Conservation (phyloP, 2,113 vertebrate genomes). For the Tragelaphus strepsiceros region DNA sequence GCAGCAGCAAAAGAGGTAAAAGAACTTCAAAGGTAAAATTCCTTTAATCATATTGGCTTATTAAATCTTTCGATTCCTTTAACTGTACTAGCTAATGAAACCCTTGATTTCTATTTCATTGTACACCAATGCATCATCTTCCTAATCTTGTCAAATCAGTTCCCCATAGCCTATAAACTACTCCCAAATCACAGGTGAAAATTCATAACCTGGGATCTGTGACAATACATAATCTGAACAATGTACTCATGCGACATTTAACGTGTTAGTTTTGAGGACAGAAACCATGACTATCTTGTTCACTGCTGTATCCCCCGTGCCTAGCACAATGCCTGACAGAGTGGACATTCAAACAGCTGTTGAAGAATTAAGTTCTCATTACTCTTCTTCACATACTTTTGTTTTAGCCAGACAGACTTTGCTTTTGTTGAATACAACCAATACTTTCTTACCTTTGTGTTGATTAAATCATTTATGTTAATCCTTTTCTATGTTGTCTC, state of each 20-base stretch:
- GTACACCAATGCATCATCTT: neutral
- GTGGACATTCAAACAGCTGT: neutral
- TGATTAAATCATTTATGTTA: neutral
- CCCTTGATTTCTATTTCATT: neutral
- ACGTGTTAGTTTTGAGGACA: neutral
- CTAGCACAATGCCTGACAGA: neutral
- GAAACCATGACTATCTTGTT: neutral
- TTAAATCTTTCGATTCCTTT: slow-evolving; percentile 12
- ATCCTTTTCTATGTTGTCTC: neutral
- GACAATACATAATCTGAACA: neutral
- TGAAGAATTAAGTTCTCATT: slow-evolving; percentile 17
- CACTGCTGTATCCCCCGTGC: neutral
- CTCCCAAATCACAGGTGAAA: slow-evolving; percentile 1
- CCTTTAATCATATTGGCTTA: neutral
- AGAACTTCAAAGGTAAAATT: neutral
- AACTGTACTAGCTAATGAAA: neutral
- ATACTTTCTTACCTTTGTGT: neutral
- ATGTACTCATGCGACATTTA: neutral
- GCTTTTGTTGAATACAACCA: neutral
- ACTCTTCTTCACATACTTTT: neutral
- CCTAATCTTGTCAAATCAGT: neutral
- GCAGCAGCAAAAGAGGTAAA: neutral
- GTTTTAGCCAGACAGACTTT: neutral
- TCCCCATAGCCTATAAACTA: neutral
- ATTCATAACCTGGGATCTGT: neutral